phyloP scores from a whole-genome alignment of 2,888 invertebrate species.

The Nomada ruficornis region DNA sequence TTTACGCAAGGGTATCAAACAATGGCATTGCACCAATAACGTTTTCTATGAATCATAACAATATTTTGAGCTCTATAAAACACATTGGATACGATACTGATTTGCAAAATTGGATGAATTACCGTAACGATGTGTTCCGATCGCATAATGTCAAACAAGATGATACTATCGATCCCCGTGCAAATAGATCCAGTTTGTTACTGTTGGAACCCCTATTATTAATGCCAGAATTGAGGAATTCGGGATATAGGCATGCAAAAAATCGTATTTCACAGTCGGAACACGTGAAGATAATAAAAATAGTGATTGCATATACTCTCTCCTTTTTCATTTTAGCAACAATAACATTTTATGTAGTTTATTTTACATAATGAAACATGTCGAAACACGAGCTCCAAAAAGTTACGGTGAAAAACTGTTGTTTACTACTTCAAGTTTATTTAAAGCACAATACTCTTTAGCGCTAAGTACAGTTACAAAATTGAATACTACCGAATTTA shows the following conservation, averaged over 20 bases:
- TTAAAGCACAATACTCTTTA: conserved; percentile 2
- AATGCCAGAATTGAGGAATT: conserved; percentile 84
- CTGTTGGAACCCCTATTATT: conserved; percentile 85
- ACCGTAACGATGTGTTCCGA: conserved; percentile 61
- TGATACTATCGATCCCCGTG: conserved; percentile 64
- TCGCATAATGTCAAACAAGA: conserved; percentile 60
- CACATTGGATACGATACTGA: conserved; percentile 68
- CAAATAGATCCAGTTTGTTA: conserved; percentile 82
- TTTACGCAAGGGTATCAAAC: conserved; percentile 74
- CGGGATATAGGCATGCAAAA: conserved; percentile 68
- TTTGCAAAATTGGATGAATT: conserved; percentile 71
- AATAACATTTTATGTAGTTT: conserved; percentile 86
- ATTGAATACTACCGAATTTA: not conserved
- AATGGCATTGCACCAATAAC: conserved; percentile 67
- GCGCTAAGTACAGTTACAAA: not conserved
- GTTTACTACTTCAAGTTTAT: not conserved
- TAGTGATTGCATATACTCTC: conserved; percentile 86
- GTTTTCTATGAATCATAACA: conserved; percentile 59
- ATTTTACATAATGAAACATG: conserved; percentile 83
- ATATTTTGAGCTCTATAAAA: conserved; percentile 62
- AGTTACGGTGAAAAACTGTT: not conserved
- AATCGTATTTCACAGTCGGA: conserved; percentile 79
- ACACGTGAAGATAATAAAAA: conserved; percentile 85
- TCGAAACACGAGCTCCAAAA: not conserved
- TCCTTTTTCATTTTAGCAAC: conserved; percentile 85